A percentile compares a stretch with the other conserved stretches of the same genome.
phyloP scores from a whole-genome alignment of 2,113 vertebrate species.

The Pomatostomus ruficeps region DNA sequence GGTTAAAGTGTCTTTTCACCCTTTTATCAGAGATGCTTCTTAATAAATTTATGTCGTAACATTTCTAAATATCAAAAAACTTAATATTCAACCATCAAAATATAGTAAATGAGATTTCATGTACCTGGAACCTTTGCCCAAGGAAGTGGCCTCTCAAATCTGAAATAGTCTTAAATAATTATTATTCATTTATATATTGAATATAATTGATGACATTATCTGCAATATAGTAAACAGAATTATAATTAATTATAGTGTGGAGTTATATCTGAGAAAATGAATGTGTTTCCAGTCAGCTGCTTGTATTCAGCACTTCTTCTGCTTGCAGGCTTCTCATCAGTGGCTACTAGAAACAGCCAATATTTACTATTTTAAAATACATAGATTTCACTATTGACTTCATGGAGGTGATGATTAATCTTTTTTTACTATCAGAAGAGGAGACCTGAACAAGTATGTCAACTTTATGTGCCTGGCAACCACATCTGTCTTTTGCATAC shows the following conservation, averaged over 20 bases:
- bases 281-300: background rate
- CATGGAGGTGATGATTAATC: background rate
- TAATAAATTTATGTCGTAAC: background rate
- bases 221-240: background rate
- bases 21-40: background rate
- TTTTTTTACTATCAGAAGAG: background rate
- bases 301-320: background rate
- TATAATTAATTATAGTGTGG: background rate
- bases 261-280: background rate
- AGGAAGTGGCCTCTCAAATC: background rate
- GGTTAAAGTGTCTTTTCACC: background rate
- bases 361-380: background rate
- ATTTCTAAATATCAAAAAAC: background rate
- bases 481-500: background rate
- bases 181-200: background rate
- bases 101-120: background rate
- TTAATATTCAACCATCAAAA: background rate
- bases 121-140: background rate
- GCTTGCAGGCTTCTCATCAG: background rate
- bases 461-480: background rate
- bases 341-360: background rate
- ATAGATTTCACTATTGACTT: background rate
- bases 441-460: background rate
- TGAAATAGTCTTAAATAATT: background rate
- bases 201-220: background rate